Base-by-base conservation (phyloP, 64 coral and sea anemone species). In the Exaiptasia diaphana region DNA sequence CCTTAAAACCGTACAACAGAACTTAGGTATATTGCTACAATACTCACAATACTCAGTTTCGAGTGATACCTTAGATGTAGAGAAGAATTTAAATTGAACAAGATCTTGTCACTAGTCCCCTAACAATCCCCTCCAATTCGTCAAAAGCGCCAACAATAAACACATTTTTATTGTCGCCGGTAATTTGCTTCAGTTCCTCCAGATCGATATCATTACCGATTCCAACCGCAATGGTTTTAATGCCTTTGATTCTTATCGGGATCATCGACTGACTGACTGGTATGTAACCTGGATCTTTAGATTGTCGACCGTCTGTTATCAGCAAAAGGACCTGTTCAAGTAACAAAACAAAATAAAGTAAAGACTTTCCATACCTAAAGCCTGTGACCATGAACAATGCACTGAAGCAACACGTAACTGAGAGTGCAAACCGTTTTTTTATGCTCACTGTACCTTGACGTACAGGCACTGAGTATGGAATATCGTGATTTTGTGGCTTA, bases 221-320 rank as follows among this genome's bases (percentile, higher is more conserved):
- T 18, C 80, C 86, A 55, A 94, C 80, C 13, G 86, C 80, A 30
- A 94, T 35, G 14, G 86, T 54, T 29, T 83, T 89, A 3, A 94
- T 83, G 14, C 86, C 50, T 61, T 88, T 79, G 37, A 50, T 71
- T 56, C 81, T 78, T 0, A 94, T 63, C 4, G 91, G 91, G 32
- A 79, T 72, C 27, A 85, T 78, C 11, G 86, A 79, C 56, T 49
- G 50, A 32, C 33, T 26, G 15, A 94, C 58, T 36, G 79, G 65
- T 11, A 50, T 38, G 32, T 57, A 69, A 1, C 81, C 85, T 2
- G 73, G 72, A 39, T 94, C 91, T 54, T 53, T 89, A 15, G 86
- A 89, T 54, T 89, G 91, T 1, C 85, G 64, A 3, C 91, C 91
- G 52, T 94, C 91, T 35, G 91, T 89, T 45, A 94, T 88, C 13